Conservation (phyloP, 2,113 vertebrate species). For the Hystrix cristata region DNA sequence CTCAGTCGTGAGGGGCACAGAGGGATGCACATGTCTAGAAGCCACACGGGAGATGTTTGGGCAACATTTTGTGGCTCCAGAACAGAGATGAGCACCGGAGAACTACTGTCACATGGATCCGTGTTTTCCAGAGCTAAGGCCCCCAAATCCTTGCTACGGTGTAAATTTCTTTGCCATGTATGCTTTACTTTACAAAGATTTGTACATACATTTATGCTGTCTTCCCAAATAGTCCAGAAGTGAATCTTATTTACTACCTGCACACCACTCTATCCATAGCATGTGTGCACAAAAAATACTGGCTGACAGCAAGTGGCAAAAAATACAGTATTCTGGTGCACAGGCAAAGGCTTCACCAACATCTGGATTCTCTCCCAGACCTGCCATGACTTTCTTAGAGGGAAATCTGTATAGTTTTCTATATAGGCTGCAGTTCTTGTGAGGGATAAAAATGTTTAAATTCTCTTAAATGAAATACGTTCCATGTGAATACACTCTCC, state of each 20-base stretch:
- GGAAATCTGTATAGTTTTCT: neutral
- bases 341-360: neutral
- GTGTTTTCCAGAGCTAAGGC: neutral
- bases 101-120: neutral
- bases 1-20: neutral
- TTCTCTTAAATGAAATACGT: neutral
- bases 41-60: too few relatives aligned
- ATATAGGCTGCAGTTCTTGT: neutral
- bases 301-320: neutral
- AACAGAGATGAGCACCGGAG: neutral
- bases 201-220: neutral
- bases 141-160: neutral
- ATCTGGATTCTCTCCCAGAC: neutral
- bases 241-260: neutral
- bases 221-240: neutral
- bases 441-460: neutral
- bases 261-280: neutral
- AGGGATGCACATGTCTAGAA: neutral
- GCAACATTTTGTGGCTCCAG: neutral
- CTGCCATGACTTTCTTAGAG: neutral
- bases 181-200: neutral
- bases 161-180: neutral
- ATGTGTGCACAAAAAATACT: neutral
- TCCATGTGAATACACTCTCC: neutral
- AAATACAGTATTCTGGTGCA: neutral